A percentile compares a stretch with the other conserved stretches of the same genome.
phyloP scores from a whole-genome alignment of 2,113 vertebrate genomes.

The Rhodinocichla rosea region DNA sequence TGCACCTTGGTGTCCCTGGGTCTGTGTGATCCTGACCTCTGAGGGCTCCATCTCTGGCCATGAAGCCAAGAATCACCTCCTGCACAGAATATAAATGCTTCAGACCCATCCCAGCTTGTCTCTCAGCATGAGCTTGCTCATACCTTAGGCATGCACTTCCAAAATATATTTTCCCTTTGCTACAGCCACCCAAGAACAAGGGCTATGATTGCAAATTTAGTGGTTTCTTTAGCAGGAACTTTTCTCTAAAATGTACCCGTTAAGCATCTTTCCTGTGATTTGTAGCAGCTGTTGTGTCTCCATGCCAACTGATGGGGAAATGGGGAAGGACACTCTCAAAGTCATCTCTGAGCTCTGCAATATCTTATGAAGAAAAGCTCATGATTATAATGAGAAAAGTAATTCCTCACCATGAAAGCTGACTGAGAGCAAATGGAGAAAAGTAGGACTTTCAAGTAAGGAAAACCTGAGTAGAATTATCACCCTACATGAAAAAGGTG shows the following conservation, averaged over 20 bases:
- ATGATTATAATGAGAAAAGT: slow-evolving; percentile 38
- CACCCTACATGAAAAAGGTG: neutral
- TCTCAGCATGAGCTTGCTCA: neutral
- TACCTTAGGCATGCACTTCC: neutral
- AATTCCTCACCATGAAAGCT: neutral
- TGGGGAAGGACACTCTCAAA: neutral
- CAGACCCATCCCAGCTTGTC: neutral
- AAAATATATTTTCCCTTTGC: neutral
- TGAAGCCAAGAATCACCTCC: neutral
- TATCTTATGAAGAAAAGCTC: slow-evolving; percentile 16
- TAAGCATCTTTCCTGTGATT: slow-evolving; percentile 40
- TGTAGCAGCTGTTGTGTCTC: slow-evolving; percentile 45
- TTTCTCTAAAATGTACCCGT: neutral
- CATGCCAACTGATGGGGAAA: slow-evolving; percentile 33
- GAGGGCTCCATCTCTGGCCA: neutral
- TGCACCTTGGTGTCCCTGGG: neutral
- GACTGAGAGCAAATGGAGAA: neutral
- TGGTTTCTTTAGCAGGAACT: slow-evolving; percentile 17
- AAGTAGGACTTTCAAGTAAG: neutral
- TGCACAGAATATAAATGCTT: neutral
- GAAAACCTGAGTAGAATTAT: slow-evolving; percentile 4
- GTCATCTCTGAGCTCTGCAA: slow-evolving; percentile 1
- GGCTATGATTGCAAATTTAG: slow-evolving; percentile 6
- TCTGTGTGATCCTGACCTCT: rapidly evolving
- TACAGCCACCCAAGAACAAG: slow-evolving; percentile 2